Evolutionary conservation across 1,140 invertebrate species (phyloP).

Genomic region (Aphidius gifuensis): DNA sequence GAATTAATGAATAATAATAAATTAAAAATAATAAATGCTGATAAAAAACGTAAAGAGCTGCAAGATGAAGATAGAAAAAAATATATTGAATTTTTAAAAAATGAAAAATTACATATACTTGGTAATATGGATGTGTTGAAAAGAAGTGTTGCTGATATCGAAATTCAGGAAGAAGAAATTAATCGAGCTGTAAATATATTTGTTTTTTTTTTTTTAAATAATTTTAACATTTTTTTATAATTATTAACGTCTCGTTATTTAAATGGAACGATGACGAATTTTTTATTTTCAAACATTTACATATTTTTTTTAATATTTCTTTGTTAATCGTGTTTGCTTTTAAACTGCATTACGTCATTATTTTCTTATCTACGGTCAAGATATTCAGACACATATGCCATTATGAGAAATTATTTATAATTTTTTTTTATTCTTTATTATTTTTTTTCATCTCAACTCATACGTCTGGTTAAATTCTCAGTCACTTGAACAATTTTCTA

Average conservation of each 20-base stretch:
- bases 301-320: too few relatives aligned
- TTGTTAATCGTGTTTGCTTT: too few relatives aligned
- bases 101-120: slow-evolving; percentile 50
- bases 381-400: too few relatives aligned
- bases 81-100: slow-evolving; percentile 50
- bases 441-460: too few relatives aligned
- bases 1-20: slow-evolving; percentile 52
- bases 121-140: slow-evolving; percentile 61
- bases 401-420: too few relatives aligned
- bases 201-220: slow-evolving; percentile 15
- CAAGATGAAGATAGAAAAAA: slow-evolving; percentile 47
- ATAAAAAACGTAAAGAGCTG: slow-evolving; percentile 38
- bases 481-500: not conserved
- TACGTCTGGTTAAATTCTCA: too few relatives aligned
- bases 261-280: too few relatives aligned
- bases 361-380: too few relatives aligned
- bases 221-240: not conserved
- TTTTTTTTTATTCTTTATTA: too few relatives aligned
- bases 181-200: slow-evolving; percentile 67
- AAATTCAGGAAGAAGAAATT: slow-evolving; percentile 79
- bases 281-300: too few relatives aligned
- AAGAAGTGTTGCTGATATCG: slow-evolving; percentile 73
- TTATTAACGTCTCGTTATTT: too few relatives aligned
- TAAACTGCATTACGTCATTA: too few relatives aligned
- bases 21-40: slow-evolving; percentile 56